Evolutionary conservation across 2,797 vertebrate species (phyloP), one percentile per base, ranked within the genome.

Genomic region (Takifugu rubripes): DNA sequence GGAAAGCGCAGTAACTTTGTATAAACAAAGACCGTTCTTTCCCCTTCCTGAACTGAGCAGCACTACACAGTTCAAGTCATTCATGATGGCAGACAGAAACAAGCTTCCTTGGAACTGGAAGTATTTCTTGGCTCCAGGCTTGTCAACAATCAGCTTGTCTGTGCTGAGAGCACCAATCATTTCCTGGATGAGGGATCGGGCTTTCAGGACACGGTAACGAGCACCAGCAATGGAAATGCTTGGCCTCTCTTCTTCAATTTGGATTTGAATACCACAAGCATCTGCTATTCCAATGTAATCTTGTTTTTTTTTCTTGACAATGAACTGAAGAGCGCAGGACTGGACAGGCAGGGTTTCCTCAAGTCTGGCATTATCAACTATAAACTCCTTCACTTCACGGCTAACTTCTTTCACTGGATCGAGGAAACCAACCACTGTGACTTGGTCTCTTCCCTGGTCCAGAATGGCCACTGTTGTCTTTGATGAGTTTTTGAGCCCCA

Each of bases 51-150:
- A 67, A 54, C 64, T 75, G 14, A 95, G 74, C 17, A 89, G 49
- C 47, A 95, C 84, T 44, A 90, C 72, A 71, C 93, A 95, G 21
- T 25, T 25, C 3, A 79, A 79, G 0, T 78, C 81, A 1, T 46
- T 58, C 59, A 83, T 84, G 25, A 85, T 64, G 8, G 90, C 53
- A 1, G 45, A 27, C 42, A 89, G 45, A 16, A 71, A 81, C 0
- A 64, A 0, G 3, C 51, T 45, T 40, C 83, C 75, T 33, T 86
- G 84, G 1, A 84, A 77, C 59, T 36, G 70, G 64, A 95, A 96
- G 56, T 89, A 87, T 43, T 91, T 89, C 65, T 84, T 92, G 15
- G 88, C 89, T 48, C 94, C 94, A 0, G 95, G 93, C 48, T 92
- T 94, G 69, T 90, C 82, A 43, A 94, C 72, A 1, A 0, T n/a